Percentiles rank a stretch among this genome's conserved stretches.
Evolutionary conservation across 2,113 vertebrate genomes (phyloP).

Genomic region (Malurus cyaneus): DNA sequence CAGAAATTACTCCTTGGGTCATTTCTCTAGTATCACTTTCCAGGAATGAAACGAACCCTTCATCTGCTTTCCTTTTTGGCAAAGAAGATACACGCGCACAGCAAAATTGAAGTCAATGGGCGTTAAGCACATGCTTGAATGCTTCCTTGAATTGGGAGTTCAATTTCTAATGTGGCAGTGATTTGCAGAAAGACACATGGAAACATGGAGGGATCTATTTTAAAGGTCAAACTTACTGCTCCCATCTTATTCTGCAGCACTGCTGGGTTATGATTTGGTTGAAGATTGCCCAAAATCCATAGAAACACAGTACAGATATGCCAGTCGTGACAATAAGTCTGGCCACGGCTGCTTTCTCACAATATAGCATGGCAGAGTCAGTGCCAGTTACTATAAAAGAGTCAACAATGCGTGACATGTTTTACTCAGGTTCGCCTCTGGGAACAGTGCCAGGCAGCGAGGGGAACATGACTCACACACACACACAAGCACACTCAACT

Average conservation of each 20-base stretch:
- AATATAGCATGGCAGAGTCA: not conserved
- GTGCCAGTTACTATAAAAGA: conserved; percentile 43
- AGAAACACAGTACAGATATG: not conserved
- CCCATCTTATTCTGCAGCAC: not conserved
- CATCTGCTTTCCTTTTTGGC: conserved; percentile 2
- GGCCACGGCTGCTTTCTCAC: not conserved
- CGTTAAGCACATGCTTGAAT: conserved; percentile 14
- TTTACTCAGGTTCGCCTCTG: conserved; percentile 32
- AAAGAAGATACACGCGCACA: not conserved
- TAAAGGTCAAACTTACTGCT: not conserved
- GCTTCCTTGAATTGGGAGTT: conserved; percentile 7
- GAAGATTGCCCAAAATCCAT: not conserved
- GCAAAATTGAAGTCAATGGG: conserved; percentile 17
- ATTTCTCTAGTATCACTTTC: not conserved
- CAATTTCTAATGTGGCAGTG: not conserved
- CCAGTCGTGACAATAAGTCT: conserved; percentile 9
- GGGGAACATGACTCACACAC: not conserved
- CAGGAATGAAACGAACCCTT: not conserved
- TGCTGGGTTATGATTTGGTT: not conserved
- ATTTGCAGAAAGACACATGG: not conserved
- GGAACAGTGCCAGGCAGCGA: conserved; percentile 10
- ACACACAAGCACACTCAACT: not conserved
- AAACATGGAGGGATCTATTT: not conserved
- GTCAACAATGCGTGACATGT: conserved; percentile 44
- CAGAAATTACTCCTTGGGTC: not conserved